Base-by-base conservation (phyloP, 2,797 vertebrate species). In the Chaenodraco wilsoni region DNA sequence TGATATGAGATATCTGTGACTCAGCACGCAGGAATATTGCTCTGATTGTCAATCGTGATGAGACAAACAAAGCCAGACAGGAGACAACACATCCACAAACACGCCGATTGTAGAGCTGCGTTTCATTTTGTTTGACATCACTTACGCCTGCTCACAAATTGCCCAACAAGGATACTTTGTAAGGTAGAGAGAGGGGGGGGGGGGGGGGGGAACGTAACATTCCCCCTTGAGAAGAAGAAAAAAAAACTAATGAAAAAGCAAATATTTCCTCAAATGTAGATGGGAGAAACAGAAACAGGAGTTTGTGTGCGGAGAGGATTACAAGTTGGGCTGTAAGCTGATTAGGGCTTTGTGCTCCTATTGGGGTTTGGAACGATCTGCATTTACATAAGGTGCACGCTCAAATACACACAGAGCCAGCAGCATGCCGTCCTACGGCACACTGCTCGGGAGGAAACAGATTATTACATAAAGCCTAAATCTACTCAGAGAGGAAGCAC, bases 241-340 rank as follows among this genome's bases (percentile, higher is more conserved):
- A 54, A 14, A 66, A 80, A 76, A 58, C 21, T 48, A 79, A 84
- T 84, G 76, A 88, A 86, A 87, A 90, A 76, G 81, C 70, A 85
- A 87, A 92, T 83, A 84, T 85, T 86, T 79, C 50, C 69, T 84
- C 80, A 88, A 92, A 92, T 87, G 84, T 83, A 63, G 86, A 91
- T 87, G 83, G 55, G 87, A 89, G 81, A 78, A 89, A 91, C 84
- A 84, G 82, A 89, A 86, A 88, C 88, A 88, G 81, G 88, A 87
- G 89, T 89, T 90, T 90, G 85, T 80, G 85, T 86, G 83, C 62
- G 15, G 60, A 81, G 65, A 82, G 87, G 91, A 94, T 93, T 92
- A 91, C 90, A 92, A 92, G 79, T 91, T 88, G 79, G 84, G 77
- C 87, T 84, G 56, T 91, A 91, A 94, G 86, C 87, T 90, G 90